These are phyloP conservation scores for Gallinago media DNA, from an alignment of 2,113 vertebrate genomes.

Conservation along the genomic window DNA sequence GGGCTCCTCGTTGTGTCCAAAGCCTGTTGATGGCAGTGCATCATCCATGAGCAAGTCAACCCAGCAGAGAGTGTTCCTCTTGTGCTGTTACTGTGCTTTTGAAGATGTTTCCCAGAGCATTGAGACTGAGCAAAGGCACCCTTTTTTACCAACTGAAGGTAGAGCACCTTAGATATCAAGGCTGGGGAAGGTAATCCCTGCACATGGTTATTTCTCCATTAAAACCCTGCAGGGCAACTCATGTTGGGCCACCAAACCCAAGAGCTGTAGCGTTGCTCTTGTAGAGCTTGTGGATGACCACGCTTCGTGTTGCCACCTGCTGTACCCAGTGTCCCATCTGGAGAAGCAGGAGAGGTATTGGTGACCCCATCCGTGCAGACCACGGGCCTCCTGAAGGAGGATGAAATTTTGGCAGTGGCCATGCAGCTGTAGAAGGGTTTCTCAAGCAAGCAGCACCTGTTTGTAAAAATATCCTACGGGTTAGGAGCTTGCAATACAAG, in stretches of 20 bases:
- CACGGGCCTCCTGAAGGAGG: rapidly evolving
- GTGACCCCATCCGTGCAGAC: rapidly evolving
- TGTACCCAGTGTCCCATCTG: rapidly evolving
- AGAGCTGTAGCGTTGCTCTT: rapidly evolving
- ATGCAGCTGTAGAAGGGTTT: neutral
- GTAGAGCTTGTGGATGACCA: neutral
- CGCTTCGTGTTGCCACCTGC: rapidly evolving
- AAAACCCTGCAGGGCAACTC: neutral
- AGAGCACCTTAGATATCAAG: neutral
- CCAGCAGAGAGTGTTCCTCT: neutral
- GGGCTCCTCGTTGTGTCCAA: rapidly evolving
- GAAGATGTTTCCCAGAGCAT: neutral
- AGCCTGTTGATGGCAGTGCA: neutral
- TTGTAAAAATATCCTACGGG: rapidly evolving
- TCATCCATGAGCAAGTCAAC: rapidly evolving
- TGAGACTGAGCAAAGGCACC: neutral
- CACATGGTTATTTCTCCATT: rapidly evolving
- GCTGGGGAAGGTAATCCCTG: neutral
- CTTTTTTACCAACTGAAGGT: neutral
- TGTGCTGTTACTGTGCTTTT: rapidly evolving
- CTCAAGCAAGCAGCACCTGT: neutral
- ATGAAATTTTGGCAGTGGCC: rapidly evolving
- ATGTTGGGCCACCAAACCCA: neutral
- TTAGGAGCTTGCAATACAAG: neutral
- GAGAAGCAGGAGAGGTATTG: neutral